Percentiles rank a stretch among this genome's conserved stretches.
These are phyloP conservation scores for Habrosyne pyritoides DNA, from an alignment of 2,888 invertebrate species.

Conservation along the genomic window DNA sequence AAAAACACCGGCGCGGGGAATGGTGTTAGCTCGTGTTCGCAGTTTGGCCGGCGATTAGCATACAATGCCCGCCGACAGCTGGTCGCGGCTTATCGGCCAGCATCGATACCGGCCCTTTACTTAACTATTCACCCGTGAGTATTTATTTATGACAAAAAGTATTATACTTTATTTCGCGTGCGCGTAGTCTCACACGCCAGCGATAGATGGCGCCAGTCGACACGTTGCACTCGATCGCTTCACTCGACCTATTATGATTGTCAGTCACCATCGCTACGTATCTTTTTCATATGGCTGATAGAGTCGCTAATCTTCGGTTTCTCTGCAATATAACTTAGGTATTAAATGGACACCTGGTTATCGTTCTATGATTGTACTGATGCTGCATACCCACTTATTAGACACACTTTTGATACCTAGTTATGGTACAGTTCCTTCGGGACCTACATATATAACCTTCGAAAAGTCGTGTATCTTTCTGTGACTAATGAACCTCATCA, in stretches of 20 bases:
- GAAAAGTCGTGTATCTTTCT: too few species aligned
- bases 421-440: too few species aligned
- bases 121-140: conserved; percentile 1
- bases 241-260: too few species aligned
- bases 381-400: too few species aligned
- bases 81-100: conserved; percentile 22
- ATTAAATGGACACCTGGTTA: too few species aligned
- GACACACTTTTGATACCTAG: too few species aligned
- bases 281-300: neutral
- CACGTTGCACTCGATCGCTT: neutral
- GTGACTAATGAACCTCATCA: too few species aligned
- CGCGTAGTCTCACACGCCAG: neutral
- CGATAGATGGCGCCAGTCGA: neutral
- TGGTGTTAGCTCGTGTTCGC: conserved; percentile 13
- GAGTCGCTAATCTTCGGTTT: too few species aligned
- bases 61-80: conserved; percentile 60
- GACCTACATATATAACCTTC: too few species aligned
- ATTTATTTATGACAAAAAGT: conserved; percentile 6
- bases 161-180: neutral
- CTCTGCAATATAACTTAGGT: too few species aligned
- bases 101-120: conserved; percentile 5
- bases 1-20: neutral
- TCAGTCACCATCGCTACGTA: neutral
- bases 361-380: too few species aligned
- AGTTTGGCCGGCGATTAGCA: conserved; percentile 48